Conservation (phyloP, 2,113 vertebrate genomes). For the Dendrocopos noguchii region DNA sequence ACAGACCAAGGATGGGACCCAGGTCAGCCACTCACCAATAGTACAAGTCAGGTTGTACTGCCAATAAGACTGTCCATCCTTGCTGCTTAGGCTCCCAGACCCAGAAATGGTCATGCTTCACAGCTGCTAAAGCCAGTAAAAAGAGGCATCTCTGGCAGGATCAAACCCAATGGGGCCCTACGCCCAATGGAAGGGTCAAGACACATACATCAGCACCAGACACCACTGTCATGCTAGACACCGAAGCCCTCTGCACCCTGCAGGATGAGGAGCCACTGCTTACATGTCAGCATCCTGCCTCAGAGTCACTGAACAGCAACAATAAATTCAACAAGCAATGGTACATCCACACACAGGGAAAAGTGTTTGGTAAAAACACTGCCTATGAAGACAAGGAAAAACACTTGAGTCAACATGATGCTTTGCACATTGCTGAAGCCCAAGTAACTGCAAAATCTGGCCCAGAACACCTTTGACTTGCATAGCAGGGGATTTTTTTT, state of each 20-base stretch:
- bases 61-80: neutral
- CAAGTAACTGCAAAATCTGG: constrained; percentile 7
- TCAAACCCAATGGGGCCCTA: rapidly evolving
- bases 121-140: neutral
- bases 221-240: rapidly evolving
- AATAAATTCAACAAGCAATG: neutral
- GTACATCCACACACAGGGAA: neutral
- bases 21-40: neutral
- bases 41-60: neutral
- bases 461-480: neutral
- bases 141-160: neutral
- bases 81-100: neutral
- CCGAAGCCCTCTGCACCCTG: neutral
- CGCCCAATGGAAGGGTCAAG: neutral
- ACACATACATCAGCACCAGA: neutral
- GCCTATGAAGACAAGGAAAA: neutral
- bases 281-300: neutral
- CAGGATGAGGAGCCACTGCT: neutral
- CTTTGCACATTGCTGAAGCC: neutral
- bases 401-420: neutral
- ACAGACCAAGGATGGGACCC: neutral
- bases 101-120: neutral
- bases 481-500: neutral
- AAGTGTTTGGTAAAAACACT: neutral
- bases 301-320: neutral